Evolutionary conservation across 1,140 invertebrate genomes (phyloP).

Genomic region (Drosophila novamexicana): DNA sequence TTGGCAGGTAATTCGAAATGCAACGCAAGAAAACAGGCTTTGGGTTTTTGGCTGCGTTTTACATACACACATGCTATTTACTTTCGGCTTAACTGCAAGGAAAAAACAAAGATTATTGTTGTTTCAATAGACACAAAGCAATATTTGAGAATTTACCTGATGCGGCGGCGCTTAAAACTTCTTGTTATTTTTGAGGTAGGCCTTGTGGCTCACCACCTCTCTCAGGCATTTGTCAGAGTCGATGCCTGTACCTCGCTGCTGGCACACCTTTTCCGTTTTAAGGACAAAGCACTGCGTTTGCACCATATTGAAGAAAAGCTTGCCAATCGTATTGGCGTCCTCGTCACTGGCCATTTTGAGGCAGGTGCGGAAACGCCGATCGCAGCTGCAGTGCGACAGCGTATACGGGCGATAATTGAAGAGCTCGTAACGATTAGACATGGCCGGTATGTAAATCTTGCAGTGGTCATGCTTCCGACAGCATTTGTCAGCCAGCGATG

Average conservation of each 20-base stretch:
- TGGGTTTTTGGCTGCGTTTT: not conserved
- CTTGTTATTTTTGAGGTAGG: conserved; percentile 90
- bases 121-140: not conserved
- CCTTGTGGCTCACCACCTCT: conserved; percentile 89
- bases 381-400: conserved; percentile 94
- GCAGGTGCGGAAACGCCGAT: conserved; percentile 95
- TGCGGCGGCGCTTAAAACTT: conserved; percentile 85
- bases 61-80: not conserved
- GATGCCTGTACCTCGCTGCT: conserved; percentile 91
- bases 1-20: conserved; percentile 31
- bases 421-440: conserved; percentile 88
- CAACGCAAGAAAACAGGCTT: conserved; percentile 4
- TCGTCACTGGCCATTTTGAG: conserved; percentile 93
- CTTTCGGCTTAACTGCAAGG: not conserved
- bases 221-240: conserved; percentile 89
- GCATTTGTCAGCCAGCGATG: conserved; percentile 90
- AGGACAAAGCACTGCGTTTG: conserved; percentile 96
- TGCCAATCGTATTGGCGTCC: conserved; percentile 94
- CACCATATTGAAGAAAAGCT: conserved; percentile 96
- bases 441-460: conserved; percentile 88
- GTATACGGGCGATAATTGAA: conserved; percentile 94
- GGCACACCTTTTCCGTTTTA: conserved; percentile 91
- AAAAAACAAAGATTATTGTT: not conserved
- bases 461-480: conserved; percentile 93
- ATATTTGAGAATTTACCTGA: conserved; percentile 18